phyloP scores from a whole-genome alignment of 1,140 invertebrate species.

The Bombus picipes region DNA sequence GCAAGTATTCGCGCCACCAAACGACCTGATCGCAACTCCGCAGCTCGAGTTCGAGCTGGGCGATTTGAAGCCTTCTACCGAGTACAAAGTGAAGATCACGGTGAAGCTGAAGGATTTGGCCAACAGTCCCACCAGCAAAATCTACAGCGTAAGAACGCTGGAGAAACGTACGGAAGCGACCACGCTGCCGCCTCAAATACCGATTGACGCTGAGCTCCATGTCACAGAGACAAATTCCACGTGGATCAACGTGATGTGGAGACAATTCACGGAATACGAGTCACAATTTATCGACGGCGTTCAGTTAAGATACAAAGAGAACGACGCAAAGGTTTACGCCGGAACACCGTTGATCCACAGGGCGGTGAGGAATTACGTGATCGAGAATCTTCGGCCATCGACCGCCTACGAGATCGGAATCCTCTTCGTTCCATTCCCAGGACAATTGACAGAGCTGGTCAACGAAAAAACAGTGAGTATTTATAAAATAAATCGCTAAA shows the following conservation, averaged over 20 bases:
- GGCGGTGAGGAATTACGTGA: slow-evolving; percentile 87
- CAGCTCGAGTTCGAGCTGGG: slow-evolving; percentile 92
- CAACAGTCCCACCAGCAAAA: slow-evolving; percentile 88
- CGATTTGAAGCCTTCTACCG: slow-evolving; percentile 89
- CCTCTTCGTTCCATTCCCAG: slow-evolving; percentile 89
- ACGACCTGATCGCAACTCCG: slow-evolving; percentile 91
- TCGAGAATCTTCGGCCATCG: slow-evolving; percentile 88
- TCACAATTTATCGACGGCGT: slow-evolving; percentile 89
- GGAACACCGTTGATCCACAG: slow-evolving; percentile 90
- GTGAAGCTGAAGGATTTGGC: slow-evolving; percentile 88
- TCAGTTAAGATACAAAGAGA: slow-evolving; percentile 88
- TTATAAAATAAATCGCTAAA: neutral
- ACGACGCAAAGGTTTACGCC: slow-evolving; percentile 88
- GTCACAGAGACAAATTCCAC: slow-evolving; percentile 90
- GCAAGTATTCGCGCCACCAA: slow-evolving; percentile 92
- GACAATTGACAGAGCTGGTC: slow-evolving; percentile 88
- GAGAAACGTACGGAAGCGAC: slow-evolving; percentile 77
- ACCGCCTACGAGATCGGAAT: slow-evolving; percentile 90
- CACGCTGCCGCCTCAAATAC: slow-evolving; percentile 86
- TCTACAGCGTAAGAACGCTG: slow-evolving; percentile 88
- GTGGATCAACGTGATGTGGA: slow-evolving; percentile 90
- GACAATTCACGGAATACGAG: slow-evolving; percentile 91
- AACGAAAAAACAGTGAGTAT: slow-evolving; percentile 86
- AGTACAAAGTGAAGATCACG: slow-evolving; percentile 91
- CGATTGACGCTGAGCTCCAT: slow-evolving; percentile 88